These are phyloP conservation scores for Dermolepida albohirtum DNA, from an alignment of 2,888 invertebrate genomes.

Conservation along the genomic window DNA sequence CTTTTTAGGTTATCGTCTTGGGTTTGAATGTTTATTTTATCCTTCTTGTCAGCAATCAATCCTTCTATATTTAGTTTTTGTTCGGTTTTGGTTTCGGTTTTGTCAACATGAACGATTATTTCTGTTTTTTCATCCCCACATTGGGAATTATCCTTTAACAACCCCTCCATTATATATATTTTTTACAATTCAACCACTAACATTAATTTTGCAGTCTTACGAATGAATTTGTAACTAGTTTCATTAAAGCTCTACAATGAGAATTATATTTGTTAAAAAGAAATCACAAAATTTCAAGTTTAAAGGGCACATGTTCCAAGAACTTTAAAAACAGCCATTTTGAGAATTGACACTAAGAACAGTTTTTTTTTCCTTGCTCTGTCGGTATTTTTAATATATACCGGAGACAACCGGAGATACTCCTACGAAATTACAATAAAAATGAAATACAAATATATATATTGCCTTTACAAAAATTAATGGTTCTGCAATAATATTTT, in stretches of 20 bases:
- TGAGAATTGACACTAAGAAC: constrained; percentile 14
- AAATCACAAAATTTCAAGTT: constrained; percentile 3
- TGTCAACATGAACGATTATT: constrained; percentile 5
- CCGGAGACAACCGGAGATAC: no score
- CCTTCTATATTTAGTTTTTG: constrained; percentile 2
- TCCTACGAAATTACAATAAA: no score
- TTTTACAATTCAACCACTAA: constrained; percentile 24
- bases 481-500: no score
- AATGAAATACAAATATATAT: no score
- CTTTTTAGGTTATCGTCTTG: constrained; percentile 35
- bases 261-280: neutral
- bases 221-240: constrained; percentile 11
- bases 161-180: constrained; percentile 15
- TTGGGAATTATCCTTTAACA: constrained; percentile 5
- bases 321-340: constrained; percentile 41
- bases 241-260: constrained; percentile 15
- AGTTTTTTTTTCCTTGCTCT: no score
- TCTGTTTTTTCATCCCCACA: constrained; percentile 35
- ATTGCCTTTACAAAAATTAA: no score
- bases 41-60: neutral
- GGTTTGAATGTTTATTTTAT: neutral
- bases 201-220: constrained; percentile 21
- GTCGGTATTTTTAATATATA: no score
- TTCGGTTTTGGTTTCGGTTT: neutral
- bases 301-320: constrained; percentile 33